Percentiles rank a stretch among this genome's conserved stretches.
These are phyloP conservation scores for Numida meleagris DNA, from an alignment of 2,113 vertebrate species.

Conservation along the genomic window DNA sequence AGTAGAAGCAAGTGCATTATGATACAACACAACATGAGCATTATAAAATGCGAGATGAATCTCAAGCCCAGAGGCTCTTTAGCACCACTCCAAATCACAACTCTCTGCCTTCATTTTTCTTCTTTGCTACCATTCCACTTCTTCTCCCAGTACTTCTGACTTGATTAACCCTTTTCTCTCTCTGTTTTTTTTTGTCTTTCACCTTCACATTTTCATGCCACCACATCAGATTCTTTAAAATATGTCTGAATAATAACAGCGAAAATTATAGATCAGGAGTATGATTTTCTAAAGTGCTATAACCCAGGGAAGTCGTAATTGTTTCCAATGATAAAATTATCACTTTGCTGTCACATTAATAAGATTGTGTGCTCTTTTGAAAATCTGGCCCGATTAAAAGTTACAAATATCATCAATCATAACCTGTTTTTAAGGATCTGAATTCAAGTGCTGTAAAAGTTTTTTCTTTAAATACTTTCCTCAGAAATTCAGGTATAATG, in stretches of 20 bases:
- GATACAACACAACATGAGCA: conserved; percentile 56
- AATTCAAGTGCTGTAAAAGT: not conserved
- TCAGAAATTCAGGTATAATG: not conserved
- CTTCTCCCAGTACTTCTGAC: conserved; percentile 51
- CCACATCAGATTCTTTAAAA: not conserved
- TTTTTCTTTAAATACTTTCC: not conserved
- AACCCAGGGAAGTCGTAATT: not conserved
- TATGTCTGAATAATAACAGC: not conserved
- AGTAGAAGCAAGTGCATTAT: conserved; percentile 38
- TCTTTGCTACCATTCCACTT: conserved; percentile 43
- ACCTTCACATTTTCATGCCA: not conserved
- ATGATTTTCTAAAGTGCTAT: not conserved
- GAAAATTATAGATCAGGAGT: not conserved
- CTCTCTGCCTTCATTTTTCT: conserved; percentile 64
- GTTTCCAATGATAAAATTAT: not conserved
- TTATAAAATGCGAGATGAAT: conserved; percentile 68
- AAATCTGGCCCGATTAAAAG: not conserved
- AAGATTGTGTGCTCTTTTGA: not conserved
- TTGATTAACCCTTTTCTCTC: conserved; percentile 59
- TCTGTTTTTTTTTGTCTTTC: conserved; percentile 2
- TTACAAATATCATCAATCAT: not conserved
- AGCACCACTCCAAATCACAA: conserved; percentile 57
- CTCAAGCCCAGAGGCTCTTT: conserved; percentile 65
- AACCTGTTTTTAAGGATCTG: not conserved
- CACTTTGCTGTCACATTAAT: not conserved